Percentiles rank a stretch among this genome's conserved stretches.
Evolutionary conservation across 1,140 invertebrate genomes (phyloP).

Genomic region (Yoshiicerus persimilis): DNA sequence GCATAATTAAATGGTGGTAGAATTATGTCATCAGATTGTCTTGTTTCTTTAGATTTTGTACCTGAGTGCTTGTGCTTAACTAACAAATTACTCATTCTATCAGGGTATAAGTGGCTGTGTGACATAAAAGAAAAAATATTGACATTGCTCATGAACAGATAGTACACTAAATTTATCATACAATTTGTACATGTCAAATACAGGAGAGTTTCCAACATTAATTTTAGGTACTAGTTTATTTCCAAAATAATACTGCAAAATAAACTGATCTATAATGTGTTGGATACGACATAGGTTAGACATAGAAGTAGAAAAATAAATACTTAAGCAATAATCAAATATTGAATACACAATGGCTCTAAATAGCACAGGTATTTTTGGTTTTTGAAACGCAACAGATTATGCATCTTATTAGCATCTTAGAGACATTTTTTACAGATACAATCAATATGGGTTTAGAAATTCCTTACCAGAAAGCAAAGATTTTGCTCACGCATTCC

Average conservation of each 20-base stretch:
- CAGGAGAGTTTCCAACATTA: background rate
- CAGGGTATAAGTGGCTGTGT: too few species aligned
- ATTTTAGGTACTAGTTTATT: background rate
- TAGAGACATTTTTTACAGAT: background rate
- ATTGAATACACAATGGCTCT: background rate
- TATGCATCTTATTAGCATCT: background rate
- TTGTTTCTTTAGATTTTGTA: too few species aligned
- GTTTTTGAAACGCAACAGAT: background rate
- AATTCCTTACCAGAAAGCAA: too few species aligned
- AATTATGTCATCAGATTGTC: too few species aligned
- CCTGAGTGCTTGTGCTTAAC: too few species aligned
- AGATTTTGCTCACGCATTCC: too few species aligned
- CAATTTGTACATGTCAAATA: background rate
- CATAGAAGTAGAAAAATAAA: background rate
- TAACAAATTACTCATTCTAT: too few species aligned
- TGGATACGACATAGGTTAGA: background rate
- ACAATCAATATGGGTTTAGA: background rate
- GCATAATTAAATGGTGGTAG: too few species aligned
- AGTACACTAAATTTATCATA: background rate
- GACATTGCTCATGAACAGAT: background rate
- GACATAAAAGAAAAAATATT: too few species aligned
- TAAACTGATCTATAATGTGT: background rate
- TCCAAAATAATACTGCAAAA: background rate
- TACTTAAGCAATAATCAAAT: background rate
- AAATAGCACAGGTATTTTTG: background rate